Evolutionary conservation across 2,113 vertebrate species (phyloP), one percentile per base, ranked within the genome.

Genomic region (Cynopterus brachyotis): DNA sequence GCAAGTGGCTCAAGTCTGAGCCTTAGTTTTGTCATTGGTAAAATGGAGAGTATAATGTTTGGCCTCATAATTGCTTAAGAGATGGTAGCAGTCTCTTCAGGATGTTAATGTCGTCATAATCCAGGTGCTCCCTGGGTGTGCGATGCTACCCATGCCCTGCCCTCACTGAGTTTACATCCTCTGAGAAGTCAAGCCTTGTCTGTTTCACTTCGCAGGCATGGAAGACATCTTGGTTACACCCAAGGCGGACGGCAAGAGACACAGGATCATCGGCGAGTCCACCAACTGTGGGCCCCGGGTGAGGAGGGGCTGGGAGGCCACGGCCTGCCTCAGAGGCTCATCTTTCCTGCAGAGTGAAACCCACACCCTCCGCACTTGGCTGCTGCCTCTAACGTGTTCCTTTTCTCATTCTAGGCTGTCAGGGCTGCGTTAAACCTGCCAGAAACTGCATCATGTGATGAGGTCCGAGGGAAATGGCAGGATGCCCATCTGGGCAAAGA

Each of bases 171-270:
- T 81, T 85, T 55, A 32, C 0, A 1, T 17, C 16, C 32, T 30
- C 26, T 45, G 62, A 91, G 50, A 26, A 66, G n/a, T 59, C 59
- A 73, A 66, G 15, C 45, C 62, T 88, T n/a, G 72, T 57, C 83
- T 96, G 22, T 96, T 95, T 93, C 47, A 85, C 28, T 91, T 94
- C 60, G 53, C 83, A 99, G 99, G 99, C 15, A 99, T 99, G 95
- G 99, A 99, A 98, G 99, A 99, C 97, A 99, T 99, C 97, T 98
- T 99, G 94, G 99, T 99, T 16, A 99, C 99, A 98, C 98, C 97
- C 0, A 97, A 98, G 37, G 99, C 99, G 30, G 99, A 99, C 86
- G 95, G 40, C 67, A 98, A 93, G 96, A 99, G 99, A 95, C 97
- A 96, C 53, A 98, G 97, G 92, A 99, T 99, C 59, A 99, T 99